Base-by-base conservation (phyloP, 2,888 invertebrate genomes). In the Atrina japonica region DNA sequence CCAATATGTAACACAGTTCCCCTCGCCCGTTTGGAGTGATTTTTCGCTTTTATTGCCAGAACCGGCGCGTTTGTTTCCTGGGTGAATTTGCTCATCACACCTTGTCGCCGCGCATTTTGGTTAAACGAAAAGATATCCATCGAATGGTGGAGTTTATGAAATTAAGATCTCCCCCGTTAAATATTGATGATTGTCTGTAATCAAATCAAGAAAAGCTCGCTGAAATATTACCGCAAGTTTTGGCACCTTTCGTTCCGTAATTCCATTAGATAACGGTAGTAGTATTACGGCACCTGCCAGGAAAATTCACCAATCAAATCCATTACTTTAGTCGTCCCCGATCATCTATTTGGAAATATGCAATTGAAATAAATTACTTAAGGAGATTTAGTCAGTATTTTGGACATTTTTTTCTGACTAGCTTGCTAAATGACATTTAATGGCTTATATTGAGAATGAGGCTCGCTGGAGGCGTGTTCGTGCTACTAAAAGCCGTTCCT, bases 41-140 rank as follows among this genome's bases (percentile, higher is more conserved):
- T 72, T 72, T 58, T 50, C 82, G 80, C 82, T 50, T 66, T 72
- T 70, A 60, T 76, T 73, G 82, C 78, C 67, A 82, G 75, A 77
- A 70, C 73, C 75, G 69, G 70, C 83, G 79, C 82, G 71, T 78
- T 64, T 76, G 73, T 68, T 78, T 78, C 77, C 81, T 71, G 72
- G 80, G 82, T 80, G 83, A 82, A 82, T 83, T 83, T 82, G 75
- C 77, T 78, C 71, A 78, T 82, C 76, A 74, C 82, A 79, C 83
- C 79, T 82, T 71, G 63, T 58, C 66, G 70, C 55, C 60, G 68
- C 66, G 73, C 70, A 77, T 77, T 73, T 73, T 66, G 63, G 68
- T 63, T 66, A 68, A 77, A 77, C 77, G 75, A 75, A 73, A 78
- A 70, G 78, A 81, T 80, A 80, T 83, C 77, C 76, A 80, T 80